A percentile compares a stretch with the other conserved stretches of the same genome.
phyloP scores from a whole-genome alignment of 1,140 invertebrate species.

The Euura lappo region DNA sequence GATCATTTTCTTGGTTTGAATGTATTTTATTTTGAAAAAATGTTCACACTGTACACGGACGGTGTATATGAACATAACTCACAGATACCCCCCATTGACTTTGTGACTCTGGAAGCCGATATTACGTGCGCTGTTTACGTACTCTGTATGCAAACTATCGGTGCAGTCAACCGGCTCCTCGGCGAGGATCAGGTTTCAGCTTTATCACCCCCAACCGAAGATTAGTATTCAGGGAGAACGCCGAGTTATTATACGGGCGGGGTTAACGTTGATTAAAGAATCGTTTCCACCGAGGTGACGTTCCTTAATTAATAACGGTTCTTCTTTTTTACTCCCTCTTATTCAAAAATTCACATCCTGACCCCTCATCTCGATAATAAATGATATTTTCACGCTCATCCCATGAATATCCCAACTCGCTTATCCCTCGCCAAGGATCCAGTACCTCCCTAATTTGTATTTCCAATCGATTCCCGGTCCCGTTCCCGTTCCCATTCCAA shows the following conservation, averaged over 20 bases:
- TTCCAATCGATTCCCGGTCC: background rate
- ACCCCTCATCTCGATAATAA: background rate
- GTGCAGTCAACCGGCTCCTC: constrained; percentile 2
- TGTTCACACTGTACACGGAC: background rate
- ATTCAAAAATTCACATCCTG: background rate
- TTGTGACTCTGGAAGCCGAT: background rate
- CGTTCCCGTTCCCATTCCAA: background rate
- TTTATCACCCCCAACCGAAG: background rate
- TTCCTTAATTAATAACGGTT: background rate
- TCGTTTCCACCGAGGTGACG: background rate
- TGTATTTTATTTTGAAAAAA: background rate
- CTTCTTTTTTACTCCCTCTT: background rate
- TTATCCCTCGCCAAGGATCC: background rate
- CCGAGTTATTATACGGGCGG: background rate
- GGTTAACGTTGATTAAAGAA: background rate
- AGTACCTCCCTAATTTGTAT: background rate
- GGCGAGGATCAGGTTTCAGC: background rate
- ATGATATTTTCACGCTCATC: background rate
- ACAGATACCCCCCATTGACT: background rate
- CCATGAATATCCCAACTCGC: background rate
- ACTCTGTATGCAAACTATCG: background rate
- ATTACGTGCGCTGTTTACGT: background rate
- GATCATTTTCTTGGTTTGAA: no score
- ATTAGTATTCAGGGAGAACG: background rate
- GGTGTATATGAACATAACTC: background rate